Conservation (phyloP, 2,888 invertebrate genomes). For the Machimus atricapillus region DNA sequence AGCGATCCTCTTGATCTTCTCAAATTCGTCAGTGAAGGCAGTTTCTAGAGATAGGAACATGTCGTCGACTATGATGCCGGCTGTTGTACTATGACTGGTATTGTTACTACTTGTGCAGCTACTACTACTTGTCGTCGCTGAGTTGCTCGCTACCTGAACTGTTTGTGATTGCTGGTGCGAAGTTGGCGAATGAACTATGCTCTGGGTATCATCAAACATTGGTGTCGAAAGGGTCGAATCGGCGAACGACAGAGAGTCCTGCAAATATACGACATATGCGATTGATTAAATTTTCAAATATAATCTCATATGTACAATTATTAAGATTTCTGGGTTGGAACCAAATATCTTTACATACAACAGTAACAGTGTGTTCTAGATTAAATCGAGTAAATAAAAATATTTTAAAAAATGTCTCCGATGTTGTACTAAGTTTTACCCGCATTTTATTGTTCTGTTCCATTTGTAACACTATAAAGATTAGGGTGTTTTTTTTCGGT, state of each 20-base stretch:
- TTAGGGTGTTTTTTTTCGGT: too few species aligned
- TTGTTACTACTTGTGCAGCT: constrained; percentile 46
- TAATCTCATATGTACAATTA: background rate
- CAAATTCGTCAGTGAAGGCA: constrained; percentile 77
- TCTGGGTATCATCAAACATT: constrained; percentile 60
- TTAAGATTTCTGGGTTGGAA: too few species aligned
- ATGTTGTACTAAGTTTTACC: too few species aligned
- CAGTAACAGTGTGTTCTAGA: too few species aligned
- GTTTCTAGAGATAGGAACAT: constrained; percentile 63
- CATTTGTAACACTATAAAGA: too few species aligned
- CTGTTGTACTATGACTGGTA: constrained; percentile 45
- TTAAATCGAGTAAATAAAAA: too few species aligned
- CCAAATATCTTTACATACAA: too few species aligned
- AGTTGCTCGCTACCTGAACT: constrained; percentile 41
- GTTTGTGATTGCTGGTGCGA: constrained; percentile 47
- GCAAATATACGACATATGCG: background rate
- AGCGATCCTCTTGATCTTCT: constrained; percentile 83
- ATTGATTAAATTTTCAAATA: background rate
- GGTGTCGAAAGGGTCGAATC: constrained; percentile 60
- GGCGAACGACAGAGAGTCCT: constrained; percentile 59
- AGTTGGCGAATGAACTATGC: constrained; percentile 44
- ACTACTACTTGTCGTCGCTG: constrained; percentile 46
- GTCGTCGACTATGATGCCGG: constrained; percentile 61
- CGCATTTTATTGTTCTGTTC: too few species aligned
- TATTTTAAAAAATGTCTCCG: too few species aligned